Evolutionary conservation across 1,140 invertebrate genomes (phyloP), one percentile per base, ranked within the genome.

Genomic region (Lepidurus packardi): DNA sequence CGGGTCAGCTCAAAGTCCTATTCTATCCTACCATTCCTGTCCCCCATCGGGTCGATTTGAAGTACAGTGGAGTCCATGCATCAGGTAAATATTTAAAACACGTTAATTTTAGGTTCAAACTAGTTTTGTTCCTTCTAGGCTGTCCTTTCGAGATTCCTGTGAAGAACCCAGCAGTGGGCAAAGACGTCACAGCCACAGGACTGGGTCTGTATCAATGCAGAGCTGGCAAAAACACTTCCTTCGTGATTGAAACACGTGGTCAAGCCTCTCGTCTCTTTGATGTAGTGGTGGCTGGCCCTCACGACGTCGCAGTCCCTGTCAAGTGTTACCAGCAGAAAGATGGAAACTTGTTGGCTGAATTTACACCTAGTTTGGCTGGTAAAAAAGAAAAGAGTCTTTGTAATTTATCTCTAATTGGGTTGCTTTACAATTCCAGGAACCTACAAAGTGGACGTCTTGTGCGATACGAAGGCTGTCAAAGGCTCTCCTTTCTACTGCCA

Each of bases 401-500:
- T 2, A 3, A 13, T 11, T 11, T 75, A 41, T 43, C 34, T 75
- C 13, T 75, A 75, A 75, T 21, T 73, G n/a, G n/a, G 13, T 43
- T 34, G 25, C 21, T 43, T 75, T 21, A 1, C 25, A n/a, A n/a
- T 43, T 24, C 41, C 74, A 44, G 43, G 74, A 44, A 44, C 41
- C 24, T 92, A 94, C 82, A 90, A 90, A 81, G 91, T 94, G 80
- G 92, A 99, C 85, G 96, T 99, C 1, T 87, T 97, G 13, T 96
- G 97, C 85, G 91, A 93, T 80, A 93, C 95, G 0, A 94, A 96
- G 83, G 91, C 93, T 21, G 90, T 99, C 24, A 88, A 91, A n/a
- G 96, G 97, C 24, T 98, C 96, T 81, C 98, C 98, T 21, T 99
- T 96, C 86, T 92, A 90, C 79, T 98, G 97, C 83, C 94, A 98